Base-by-base conservation (phyloP, 2,888 invertebrate genomes). In the Alloscopus bannaensis region DNA sequence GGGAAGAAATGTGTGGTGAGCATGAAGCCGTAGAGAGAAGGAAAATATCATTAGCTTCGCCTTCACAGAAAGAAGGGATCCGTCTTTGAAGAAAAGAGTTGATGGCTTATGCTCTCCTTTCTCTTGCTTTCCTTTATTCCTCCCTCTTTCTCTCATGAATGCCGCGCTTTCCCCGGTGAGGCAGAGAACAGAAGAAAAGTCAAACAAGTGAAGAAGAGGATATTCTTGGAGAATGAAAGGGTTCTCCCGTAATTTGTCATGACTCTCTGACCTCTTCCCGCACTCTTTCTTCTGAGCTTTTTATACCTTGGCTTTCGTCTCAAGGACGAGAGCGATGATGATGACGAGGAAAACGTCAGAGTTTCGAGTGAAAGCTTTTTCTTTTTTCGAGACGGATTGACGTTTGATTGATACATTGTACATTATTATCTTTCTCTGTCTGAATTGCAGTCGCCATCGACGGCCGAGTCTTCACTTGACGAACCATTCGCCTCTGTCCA, bases 401-500 rank as follows among this genome's bases (percentile, higher is more conserved):
- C n/a, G n/a, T n/a, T n/a, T n/a, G n/a, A n/a, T n/a, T n/a, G n/a
- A n/a, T n/a, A n/a, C n/a, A n/a, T n/a, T n/a, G n/a, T n/a, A n/a
- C n/a, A n/a, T n/a, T n/a, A 13, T 36, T 8, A 36, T 13, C 13
- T 8, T 36, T 36, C 8, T 36, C 8, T 36, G 36, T 36, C 13
- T 36, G 6, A 13, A 40, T 36, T 52, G 11, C 57, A 86, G 86
- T 83, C 85, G 86, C 57, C 86, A 86, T 81, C 84, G 86, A 66
- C 84, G 86, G 71, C 86, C 85, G 65, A 86, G 86, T 83, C 81
- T 84, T 52, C 86, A 86, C 73, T 76, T 86, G 65, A 78, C 86
- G 62, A 85, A 85, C 79, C 86, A 85, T 69, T 85, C 86, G 20
- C 85, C 86, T 20, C 85, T 86, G 75, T 86, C 87, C 69, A 87